phyloP scores from a whole-genome alignment of 1,140 invertebrate genomes.

The Kradibia gibbosae region DNA sequence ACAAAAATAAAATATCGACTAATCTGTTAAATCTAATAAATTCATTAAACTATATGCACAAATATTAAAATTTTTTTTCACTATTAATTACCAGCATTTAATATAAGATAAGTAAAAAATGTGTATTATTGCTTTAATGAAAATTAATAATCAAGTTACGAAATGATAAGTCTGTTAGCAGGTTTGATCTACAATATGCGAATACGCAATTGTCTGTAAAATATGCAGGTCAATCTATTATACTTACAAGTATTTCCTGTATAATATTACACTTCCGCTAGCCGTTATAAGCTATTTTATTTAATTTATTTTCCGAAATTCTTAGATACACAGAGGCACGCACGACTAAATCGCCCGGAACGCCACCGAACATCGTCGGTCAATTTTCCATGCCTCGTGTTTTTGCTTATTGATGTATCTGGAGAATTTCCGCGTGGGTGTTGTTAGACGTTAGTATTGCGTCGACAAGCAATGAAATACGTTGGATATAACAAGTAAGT shows the following conservation, averaged over 20 bases:
- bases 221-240: neutral
- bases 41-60: too few species aligned
- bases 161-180: too few species aligned
- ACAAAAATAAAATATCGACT: too few species aligned
- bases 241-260: neutral
- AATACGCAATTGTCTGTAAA: too few species aligned
- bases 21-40: too few species aligned
- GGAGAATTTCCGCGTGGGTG: neutral
- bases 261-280: slow-evolving; percentile 9
- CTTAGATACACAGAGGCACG: neutral
- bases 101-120: too few species aligned
- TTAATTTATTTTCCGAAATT: neutral
- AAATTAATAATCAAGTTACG: too few species aligned
- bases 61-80: too few species aligned
- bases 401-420: neutral
- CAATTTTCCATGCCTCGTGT: neutral
- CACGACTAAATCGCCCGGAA: neutral
- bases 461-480: neutral
- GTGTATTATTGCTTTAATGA: too few species aligned
- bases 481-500: neutral
- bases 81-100: too few species aligned
- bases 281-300: too few species aligned
- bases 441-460: neutral
- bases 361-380: neutral
- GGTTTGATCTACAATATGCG: too few species aligned